phyloP scores from a whole-genome alignment of 2,113 vertebrate species.

The Canis aureus region DNA sequence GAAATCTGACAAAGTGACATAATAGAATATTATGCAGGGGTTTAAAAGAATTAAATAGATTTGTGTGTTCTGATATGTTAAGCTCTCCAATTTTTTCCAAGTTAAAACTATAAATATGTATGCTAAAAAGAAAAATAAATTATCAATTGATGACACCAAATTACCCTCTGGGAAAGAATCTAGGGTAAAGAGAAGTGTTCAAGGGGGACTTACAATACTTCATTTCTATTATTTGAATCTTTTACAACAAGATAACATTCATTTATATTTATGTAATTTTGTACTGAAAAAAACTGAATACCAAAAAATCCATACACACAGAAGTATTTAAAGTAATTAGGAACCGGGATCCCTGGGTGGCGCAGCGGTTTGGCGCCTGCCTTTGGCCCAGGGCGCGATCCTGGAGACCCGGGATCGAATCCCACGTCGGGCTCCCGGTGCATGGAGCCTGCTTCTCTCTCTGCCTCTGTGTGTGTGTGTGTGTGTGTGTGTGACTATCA shows the following conservation, averaged over 20 bases:
- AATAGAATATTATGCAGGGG: background rate
- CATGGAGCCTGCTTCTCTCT: too few species aligned
- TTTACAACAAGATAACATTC: conserved; percentile 23
- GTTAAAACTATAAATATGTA: background rate
- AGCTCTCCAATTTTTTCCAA: background rate
- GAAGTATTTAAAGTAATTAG: background rate
- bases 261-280: background rate
- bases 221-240: background rate
- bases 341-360: background rate
- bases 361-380: too few species aligned
- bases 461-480: too few species aligned
- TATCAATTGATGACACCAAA: background rate
- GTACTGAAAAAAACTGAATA: background rate
- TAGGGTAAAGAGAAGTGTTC: background rate
- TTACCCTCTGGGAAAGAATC: background rate
- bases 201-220: background rate
- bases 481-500: too few species aligned
- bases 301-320: background rate
- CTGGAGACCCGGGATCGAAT: too few species aligned
- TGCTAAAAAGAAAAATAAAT: background rate
- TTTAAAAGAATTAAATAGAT: background rate
- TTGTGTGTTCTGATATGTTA: background rate
- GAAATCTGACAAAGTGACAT: background rate
- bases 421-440: too few species aligned
- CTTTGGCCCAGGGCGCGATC: too few species aligned